Evolutionary conservation across 2,797 vertebrate species (phyloP).

Genomic region (Notamacropus eugenii): DNA sequence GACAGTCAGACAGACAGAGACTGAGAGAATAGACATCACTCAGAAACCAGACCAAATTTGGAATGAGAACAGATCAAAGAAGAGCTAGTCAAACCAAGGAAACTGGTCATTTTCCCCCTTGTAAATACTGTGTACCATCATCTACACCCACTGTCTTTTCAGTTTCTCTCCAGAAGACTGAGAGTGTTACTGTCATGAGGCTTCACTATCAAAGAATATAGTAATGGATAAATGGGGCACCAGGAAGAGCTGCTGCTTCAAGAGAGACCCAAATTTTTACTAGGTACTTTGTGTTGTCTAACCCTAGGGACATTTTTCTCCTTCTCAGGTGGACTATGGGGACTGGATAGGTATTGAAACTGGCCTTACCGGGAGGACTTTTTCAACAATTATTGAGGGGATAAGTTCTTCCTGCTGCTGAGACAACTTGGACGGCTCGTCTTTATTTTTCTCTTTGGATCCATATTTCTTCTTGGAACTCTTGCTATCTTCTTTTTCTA

Average conservation of each 20-base stretch:
- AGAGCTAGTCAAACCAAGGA: not conserved
- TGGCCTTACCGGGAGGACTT: slow-evolving; percentile 80
- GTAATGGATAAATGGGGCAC: not conserved
- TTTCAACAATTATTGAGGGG: slow-evolving; percentile 50
- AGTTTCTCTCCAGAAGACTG: not conserved
- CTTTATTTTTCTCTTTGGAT: slow-evolving; percentile 67
- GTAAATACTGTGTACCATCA: not conserved
- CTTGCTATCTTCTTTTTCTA: slow-evolving; percentile 69
- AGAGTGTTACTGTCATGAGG: not conserved
- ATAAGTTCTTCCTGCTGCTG: slow-evolving; percentile 18
- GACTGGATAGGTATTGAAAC: not conserved
- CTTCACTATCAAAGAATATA: not conserved
- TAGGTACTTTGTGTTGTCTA: not conserved
- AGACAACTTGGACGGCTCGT: slow-evolving; percentile 65
- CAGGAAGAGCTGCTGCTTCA: not conserved
- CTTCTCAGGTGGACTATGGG: not conserved
- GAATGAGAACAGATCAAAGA: too few relatives aligned
- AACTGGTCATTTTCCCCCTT: not conserved
- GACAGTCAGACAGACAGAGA: too few relatives aligned
- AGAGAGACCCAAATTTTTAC: not conserved
- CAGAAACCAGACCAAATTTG: too few relatives aligned
- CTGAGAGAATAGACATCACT: too few relatives aligned
- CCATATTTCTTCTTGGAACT: slow-evolving; percentile 66
- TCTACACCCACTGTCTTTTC: not conserved
- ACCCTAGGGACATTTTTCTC: not conserved